Evolutionary conservation across 2,888 invertebrate species (phyloP), one percentile per base, ranked within the genome.

Genomic region (Corythucha ciliata): DNA sequence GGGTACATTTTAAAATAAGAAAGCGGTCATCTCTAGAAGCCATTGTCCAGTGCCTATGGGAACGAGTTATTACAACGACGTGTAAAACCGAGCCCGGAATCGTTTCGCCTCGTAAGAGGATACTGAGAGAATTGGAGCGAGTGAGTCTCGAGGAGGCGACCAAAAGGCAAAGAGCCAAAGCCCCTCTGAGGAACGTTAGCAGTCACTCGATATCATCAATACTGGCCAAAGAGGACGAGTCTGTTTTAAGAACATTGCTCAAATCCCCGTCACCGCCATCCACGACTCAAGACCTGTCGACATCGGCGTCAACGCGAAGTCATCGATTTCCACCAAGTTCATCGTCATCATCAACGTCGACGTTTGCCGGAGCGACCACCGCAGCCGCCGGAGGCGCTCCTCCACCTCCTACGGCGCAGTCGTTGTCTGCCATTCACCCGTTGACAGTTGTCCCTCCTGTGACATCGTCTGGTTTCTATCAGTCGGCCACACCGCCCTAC

Each of bases 191-290:
- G 22, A 49, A 55, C 40, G 57, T 74, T 59, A 80, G 83, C 69
- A 85, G 82, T 67, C 87, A 87, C 71, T 87, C 87, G 72, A 88
- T 88, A 68, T 85, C 84, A 65, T 86, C 87, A 58, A 73, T 88
- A 66, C 72, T 88, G 63, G 81, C 83, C 54, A 79, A 80, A 58
- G 74, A 62, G 29, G 59, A 60, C 33, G 64, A 64, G 42, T 64
- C 64, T 16, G 63, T 65, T 54, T 58, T 65, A 48, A 59, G 66
- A 29, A 64, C 60, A 63, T 70, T 60, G 58, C 70, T 65, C 63
- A 71, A 71, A 60, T 75, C 69, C 20, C 70, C 65, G 65, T 65
- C 68, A 62, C 65, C 70, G 16, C 34, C 12, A 34, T 22, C 36
- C 20, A 10, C 42, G 14, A 34, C 21, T 48, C 29, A 33, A 22